Base-by-base conservation (phyloP, 2,888 invertebrate genomes). In the Lasioglossum calceatum region DNA sequence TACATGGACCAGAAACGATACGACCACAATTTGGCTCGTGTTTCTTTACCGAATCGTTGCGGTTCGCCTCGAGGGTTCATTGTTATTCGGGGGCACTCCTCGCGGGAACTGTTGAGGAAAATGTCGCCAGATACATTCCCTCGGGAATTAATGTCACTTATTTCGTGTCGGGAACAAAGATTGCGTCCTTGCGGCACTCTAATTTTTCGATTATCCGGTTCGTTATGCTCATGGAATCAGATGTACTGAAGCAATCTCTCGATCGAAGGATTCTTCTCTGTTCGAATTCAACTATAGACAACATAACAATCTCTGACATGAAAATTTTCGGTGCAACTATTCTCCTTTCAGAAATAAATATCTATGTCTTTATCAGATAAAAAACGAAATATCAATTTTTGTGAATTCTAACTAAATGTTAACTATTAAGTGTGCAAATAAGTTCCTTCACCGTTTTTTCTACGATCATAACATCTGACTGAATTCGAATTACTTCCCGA, bases 61-160 rank as follows among this genome's bases (percentile, higher is more conserved):
- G 82, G 88, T 89, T 89, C 77, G 23, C 32, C 54, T n/a, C 16
- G 27, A 71, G 74, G 36, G 42, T 88, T 89, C 85, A 89, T 89
- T 89, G 79, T 82, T 86, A 89, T 89, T 89, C 89, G 82, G 77
- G 84, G 77, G 47, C 79, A 70, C 58, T n/a, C 32, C 19, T 32
- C 19, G 19, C 3, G 10, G 76, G 82, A 81, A 85, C 36, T n/a
- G 32, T 78, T 67, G 61, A 47, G 74, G 8, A 12, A 64, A 12
- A 50, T 14, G 14, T 50, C 73, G 27, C 50, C n/a, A 12, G 8
- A 73, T 58, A 61, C 36, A 39, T 32, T n/a, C 27, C 10, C n/a
- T 12, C 44, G 61, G 27, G 47, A 72, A 84, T 73, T 72, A 75
- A 42, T 27, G 42, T 58, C 39, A 42, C 39, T 81, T 64, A 70